Evolutionary conservation across 1,140 invertebrate genomes (phyloP).

Genomic region (Cylas formicarius): DNA sequence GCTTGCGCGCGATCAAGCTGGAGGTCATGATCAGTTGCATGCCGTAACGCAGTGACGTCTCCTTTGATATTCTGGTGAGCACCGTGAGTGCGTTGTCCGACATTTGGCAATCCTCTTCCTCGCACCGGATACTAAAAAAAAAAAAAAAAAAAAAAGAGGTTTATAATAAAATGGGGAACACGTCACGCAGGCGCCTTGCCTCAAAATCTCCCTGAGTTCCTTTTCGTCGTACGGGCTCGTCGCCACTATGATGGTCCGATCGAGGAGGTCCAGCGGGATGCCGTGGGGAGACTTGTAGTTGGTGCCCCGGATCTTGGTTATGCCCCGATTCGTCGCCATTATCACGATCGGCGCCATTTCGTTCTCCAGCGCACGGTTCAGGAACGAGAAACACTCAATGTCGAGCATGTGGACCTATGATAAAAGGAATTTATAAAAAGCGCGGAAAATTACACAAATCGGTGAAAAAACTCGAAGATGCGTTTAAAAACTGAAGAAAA

Average conservation of each 20-base stretch:
- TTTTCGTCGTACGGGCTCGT: conserved; percentile 84
- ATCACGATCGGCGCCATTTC: conserved; percentile 97
- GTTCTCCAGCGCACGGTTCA: conserved; percentile 93
- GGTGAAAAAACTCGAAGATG: background rate
- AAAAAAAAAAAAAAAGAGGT: too few species aligned
- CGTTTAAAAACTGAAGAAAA: too few species aligned
- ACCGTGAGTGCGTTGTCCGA: conserved; percentile 84
- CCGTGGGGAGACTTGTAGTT: conserved; percentile 92
- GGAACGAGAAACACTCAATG: conserved; percentile 97
- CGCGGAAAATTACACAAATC: background rate
- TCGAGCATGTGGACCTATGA: conserved; percentile 93
- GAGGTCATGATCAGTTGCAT: conserved; percentile 97
- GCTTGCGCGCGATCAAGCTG: conserved; percentile 74
- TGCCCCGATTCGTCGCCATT: conserved; percentile 98
- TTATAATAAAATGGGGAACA: too few species aligned
- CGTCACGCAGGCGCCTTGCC: conserved; percentile 51
- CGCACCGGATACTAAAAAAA: conserved; percentile 55
- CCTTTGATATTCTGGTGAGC: conserved; percentile 84
- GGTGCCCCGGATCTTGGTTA: conserved; percentile 92
- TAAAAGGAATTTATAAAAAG: conserved; percentile 5
- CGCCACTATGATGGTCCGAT: conserved; percentile 91
- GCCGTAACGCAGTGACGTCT: conserved; percentile 92
- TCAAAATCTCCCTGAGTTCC: conserved; percentile 86
- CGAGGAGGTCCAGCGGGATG: conserved; percentile 92
- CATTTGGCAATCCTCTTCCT: conserved; percentile 97